A percentile compares a stretch with the other conserved stretches of the same genome.
These are phyloP conservation scores for Camelus bactrianus DNA, from an alignment of 2,113 vertebrate genomes.

Conservation along the genomic window DNA sequence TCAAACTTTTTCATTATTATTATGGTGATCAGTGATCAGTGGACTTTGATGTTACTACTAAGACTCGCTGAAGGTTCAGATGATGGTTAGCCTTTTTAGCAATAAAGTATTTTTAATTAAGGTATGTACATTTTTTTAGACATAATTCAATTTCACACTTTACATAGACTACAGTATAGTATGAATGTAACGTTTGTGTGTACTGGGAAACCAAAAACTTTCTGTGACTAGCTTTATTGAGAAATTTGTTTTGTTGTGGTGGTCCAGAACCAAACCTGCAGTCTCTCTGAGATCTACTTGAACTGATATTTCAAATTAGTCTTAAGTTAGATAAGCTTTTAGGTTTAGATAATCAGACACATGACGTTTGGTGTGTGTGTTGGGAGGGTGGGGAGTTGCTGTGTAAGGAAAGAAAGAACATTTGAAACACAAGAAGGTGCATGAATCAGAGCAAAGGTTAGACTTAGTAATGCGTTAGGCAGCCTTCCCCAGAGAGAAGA, in stretches of 20 bases:
- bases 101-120: neutral
- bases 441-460: neutral
- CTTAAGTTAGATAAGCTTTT: neutral
- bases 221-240: neutral
- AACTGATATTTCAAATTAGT: neutral
- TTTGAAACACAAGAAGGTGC: neutral
- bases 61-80: neutral
- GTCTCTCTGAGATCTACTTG: neutral
- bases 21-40: too few relatives aligned
- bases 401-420: neutral
- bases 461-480: neutral
- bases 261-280: neutral
- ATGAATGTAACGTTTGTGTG: neutral
- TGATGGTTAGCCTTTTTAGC: neutral
- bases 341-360: neutral
- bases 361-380: neutral
- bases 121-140: neutral
- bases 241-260: neutral
- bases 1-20: too few relatives aligned
- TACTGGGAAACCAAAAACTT: neutral
- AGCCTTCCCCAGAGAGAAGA: neutral
- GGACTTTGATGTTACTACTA: too few relatives aligned
- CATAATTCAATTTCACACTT: neutral
- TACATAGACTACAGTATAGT: neutral
- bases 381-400: accelerated